phyloP scores from a whole-genome alignment of 2,113 vertebrate genomes.

The Myiopsitta monachus region DNA sequence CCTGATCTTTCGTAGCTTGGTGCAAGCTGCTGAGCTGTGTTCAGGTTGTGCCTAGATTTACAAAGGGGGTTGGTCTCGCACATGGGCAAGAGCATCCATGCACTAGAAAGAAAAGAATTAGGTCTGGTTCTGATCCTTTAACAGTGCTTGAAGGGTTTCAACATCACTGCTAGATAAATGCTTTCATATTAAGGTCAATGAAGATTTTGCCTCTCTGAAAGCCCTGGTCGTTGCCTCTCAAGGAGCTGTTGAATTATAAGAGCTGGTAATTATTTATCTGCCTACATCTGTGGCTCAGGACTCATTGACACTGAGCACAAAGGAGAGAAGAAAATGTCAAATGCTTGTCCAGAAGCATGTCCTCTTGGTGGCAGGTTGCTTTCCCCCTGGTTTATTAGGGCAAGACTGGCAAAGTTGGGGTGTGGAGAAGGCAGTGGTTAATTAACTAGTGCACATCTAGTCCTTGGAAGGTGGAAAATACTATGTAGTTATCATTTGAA shows the following conservation, averaged over 20 bases:
- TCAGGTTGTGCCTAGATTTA: neutral
- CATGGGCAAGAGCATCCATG: neutral
- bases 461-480: neutral
- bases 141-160: neutral
- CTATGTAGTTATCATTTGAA: neutral
- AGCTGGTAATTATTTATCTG: constrained; percentile 7
- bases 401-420: neutral
- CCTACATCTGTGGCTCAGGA: neutral
- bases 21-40: neutral
- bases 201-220: neutral
- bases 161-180: neutral
- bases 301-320: neutral
- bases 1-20: neutral
- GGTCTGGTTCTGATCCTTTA: neutral
- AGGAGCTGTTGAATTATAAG: neutral
- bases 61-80: neutral
- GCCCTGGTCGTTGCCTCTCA: neutral
- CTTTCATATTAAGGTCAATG: neutral
- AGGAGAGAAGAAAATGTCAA: neutral
- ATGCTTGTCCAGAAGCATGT: neutral
- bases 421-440: neutral
- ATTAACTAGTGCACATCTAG: neutral
- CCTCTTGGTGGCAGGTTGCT: fast-evolving
- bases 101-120: fast-evolving
- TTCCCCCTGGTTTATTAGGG: neutral